Percentiles rank a stretch among this genome's conserved stretches.
Evolutionary conservation across 2,113 vertebrate species (phyloP).

Genomic region (Potamarius usumacintae): DNA sequence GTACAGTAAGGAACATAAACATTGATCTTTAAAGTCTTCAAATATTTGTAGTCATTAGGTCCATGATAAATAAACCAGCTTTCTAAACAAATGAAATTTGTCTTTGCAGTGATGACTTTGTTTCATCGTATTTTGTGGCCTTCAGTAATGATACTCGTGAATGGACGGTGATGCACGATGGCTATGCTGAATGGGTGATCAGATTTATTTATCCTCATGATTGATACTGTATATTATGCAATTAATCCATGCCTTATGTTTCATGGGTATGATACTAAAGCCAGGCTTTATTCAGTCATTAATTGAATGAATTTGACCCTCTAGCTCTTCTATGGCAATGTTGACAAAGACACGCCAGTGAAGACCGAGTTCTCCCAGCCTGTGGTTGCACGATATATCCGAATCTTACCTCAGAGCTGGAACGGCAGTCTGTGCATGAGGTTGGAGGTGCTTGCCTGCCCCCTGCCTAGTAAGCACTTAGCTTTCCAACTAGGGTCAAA

Average conservation of each 20-base stretch:
- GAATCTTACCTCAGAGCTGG: slow-evolving; percentile 91
- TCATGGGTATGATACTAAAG: not conserved
- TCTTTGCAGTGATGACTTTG: slow-evolving; percentile 82
- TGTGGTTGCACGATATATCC: slow-evolving; percentile 85
- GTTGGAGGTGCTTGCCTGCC: slow-evolving; percentile 89
- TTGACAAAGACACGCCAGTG: slow-evolving; percentile 89
- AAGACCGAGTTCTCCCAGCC: slow-evolving; percentile 86
- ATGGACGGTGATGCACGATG: slow-evolving; percentile 89
- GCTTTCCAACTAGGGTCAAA: not conserved
- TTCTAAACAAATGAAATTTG: not conserved
- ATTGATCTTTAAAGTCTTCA: not conserved
- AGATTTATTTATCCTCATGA: not conserved
- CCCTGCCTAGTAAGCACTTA: slow-evolving; percentile 76
- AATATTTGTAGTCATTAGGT: not conserved
- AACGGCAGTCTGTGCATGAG: slow-evolving; percentile 94
- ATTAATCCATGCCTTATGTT: not conserved
- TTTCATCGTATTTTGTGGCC: slow-evolving; percentile 88
- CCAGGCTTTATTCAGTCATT: not conserved
- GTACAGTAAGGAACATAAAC: slow-evolving; percentile 75
- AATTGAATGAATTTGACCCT: not conserved
- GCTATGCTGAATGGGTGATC: slow-evolving; percentile 91
- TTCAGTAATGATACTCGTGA: slow-evolving; percentile 97
- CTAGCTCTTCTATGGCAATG: slow-evolving; percentile 90
- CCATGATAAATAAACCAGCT: not conserved
- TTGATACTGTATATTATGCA: not conserved